Percentiles rank a stretch among this genome's conserved stretches.
Evolutionary conservation across 2,797 vertebrate genomes (phyloP).

Genomic region (Anisognathus igniventris): DNA sequence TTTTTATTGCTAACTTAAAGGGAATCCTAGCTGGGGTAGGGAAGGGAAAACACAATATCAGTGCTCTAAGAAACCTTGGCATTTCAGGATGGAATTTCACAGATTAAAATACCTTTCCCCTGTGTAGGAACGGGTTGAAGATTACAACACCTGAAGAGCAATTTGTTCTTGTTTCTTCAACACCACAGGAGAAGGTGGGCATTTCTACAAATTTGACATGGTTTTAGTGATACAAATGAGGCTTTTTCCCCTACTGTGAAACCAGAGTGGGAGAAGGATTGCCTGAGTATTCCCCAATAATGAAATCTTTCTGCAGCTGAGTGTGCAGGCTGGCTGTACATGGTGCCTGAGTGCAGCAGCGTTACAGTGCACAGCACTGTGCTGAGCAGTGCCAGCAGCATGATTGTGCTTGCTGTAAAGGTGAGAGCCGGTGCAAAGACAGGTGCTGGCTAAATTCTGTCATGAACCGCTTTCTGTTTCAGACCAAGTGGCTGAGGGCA

Average conservation of each 20-base stretch:
- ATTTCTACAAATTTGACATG: not conserved
- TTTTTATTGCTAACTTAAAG: not conserved
- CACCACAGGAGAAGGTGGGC: slow-evolving; percentile 89
- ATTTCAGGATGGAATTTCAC: not conserved
- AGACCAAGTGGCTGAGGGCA: slow-evolving; percentile 95
- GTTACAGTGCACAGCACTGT: not conserved
- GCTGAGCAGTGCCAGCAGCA: not conserved
- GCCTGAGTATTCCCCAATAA: not conserved
- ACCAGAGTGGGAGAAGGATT: not conserved
- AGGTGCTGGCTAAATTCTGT: not conserved
- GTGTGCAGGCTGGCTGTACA: not conserved
- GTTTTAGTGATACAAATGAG: not conserved
- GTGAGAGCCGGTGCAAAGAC: not conserved
- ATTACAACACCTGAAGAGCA: slow-evolving; percentile 93
- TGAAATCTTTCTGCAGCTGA: not conserved
- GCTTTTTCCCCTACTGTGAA: not conserved
- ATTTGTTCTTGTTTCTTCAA: slow-evolving; percentile 88
- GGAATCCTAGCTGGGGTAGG: not conserved
- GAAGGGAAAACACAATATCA: not conserved
- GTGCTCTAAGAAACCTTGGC: not conserved
- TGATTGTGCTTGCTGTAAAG: not conserved
- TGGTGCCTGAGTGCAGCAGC: not conserved
- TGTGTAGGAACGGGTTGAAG: slow-evolving; percentile 85
- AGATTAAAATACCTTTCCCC: not conserved
- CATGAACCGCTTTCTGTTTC: not conserved